Percentiles rank a stretch among this genome's conserved stretches.
These are phyloP conservation scores for Ibycter americanus DNA, from an alignment of 2,797 vertebrate species.

Conservation along the genomic window DNA sequence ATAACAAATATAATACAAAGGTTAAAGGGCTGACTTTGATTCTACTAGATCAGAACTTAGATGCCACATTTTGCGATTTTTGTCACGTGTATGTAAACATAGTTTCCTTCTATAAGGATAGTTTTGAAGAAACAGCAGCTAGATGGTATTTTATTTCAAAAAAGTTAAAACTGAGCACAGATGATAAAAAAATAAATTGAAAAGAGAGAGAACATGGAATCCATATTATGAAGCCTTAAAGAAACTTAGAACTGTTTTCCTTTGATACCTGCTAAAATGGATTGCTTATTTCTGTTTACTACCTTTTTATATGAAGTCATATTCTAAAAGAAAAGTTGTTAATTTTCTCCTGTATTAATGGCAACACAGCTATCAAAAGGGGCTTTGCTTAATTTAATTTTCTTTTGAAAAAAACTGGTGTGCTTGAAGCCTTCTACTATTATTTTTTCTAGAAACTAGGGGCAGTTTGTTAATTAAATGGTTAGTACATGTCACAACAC, in stretches of 20 bases:
- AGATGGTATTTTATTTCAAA: background rate
- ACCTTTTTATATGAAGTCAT: background rate
- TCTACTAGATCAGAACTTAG: background rate
- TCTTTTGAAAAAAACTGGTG: background rate
- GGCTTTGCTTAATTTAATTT: background rate
- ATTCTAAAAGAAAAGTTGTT: background rate
- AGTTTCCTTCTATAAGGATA: background rate
- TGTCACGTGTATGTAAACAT: background rate
- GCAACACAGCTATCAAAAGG: background rate
- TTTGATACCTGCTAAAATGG: background rate
- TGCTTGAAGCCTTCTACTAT: background rate
- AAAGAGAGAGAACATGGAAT: background rate
- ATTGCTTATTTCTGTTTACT: background rate
- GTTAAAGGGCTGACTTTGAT: background rate
- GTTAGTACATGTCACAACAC: background rate
- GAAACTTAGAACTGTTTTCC: background rate
- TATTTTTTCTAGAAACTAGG: background rate
- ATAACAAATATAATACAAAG: background rate
- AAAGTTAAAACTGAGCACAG: background rate
- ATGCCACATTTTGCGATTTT: background rate
- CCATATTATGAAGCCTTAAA: background rate
- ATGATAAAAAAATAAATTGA: background rate
- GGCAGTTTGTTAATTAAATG: background rate
- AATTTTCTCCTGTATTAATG: background rate
- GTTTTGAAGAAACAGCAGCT: background rate